These are phyloP conservation scores for Zapornia atra DNA, from an alignment of 2,113 vertebrate species.

Conservation along the genomic window DNA sequence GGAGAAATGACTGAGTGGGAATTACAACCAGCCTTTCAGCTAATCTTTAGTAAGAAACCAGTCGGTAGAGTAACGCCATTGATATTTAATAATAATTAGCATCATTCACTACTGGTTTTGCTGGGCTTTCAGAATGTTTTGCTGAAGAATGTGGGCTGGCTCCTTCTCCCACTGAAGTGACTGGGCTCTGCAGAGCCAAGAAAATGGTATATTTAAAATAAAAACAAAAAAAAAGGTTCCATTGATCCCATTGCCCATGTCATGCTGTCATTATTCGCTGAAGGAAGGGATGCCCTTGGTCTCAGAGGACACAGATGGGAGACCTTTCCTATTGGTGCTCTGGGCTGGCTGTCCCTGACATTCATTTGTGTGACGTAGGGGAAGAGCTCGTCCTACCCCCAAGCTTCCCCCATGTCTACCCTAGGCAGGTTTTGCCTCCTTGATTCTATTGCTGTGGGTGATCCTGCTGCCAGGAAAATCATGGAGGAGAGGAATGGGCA, in stretches of 20 bases:
- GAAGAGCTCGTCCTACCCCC: too few species aligned
- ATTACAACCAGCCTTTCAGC: not conserved
- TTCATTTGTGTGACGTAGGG: not conserved
- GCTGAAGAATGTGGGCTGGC: not conserved
- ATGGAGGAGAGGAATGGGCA: not conserved
- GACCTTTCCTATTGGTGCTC: not conserved
- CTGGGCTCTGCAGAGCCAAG: not conserved
- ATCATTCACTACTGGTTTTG: not conserved
- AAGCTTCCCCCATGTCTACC: not conserved
- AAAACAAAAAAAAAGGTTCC: not conserved
- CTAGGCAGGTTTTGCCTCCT: not conserved
- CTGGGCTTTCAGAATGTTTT: not conserved
- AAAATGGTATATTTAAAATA: not conserved
- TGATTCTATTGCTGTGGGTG: not conserved
- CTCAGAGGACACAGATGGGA: not conserved
- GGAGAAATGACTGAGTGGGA: not conserved
- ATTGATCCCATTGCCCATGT: too few species aligned
- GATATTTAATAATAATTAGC: not conserved
- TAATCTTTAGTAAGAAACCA: not conserved
- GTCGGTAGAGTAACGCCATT: not conserved
- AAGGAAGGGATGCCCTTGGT: not conserved
- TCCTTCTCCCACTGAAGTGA: not conserved
- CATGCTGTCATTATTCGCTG: not conserved
- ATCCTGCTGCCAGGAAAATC: not conserved
- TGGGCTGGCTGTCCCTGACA: accelerated